Conservation (phyloP, 2,113 vertebrate species). For the Eonycteris spelaea region DNA sequence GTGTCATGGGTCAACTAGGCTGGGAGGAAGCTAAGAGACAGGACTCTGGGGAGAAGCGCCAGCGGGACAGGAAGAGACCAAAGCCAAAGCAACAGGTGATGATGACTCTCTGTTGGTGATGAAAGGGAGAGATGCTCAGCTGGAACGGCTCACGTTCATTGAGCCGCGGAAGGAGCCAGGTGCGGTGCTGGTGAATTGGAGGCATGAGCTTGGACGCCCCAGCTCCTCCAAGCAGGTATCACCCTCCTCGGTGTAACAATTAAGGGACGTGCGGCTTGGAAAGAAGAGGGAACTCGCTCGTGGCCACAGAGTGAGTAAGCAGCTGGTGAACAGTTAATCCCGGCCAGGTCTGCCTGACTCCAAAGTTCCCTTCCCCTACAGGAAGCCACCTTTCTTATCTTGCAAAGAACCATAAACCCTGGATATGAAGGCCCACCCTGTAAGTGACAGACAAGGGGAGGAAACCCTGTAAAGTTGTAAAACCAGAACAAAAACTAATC, state of each 20-base stretch:
- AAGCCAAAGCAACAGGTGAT: accelerated
- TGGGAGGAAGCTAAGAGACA: neutral
- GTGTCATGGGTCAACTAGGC: neutral
- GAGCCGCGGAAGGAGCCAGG: neutral
- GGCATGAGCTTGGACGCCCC: neutral
- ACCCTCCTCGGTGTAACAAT: neutral
- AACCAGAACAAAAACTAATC: neutral
- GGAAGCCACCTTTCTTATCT: neutral
- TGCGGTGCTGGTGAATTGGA: accelerated
- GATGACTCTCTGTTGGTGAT: no score
- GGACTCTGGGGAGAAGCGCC: accelerated
- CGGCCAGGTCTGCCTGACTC: neutral
- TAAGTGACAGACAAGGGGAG: neutral
- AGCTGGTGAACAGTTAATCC: neutral
- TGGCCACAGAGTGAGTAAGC: neutral
- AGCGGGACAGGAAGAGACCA: neutral
- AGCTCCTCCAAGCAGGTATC: neutral
- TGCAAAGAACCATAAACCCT: neutral
- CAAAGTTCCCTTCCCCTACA: neutral
- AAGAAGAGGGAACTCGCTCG: neutral
- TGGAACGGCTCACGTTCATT: accelerated
- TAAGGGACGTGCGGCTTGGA: neutral
- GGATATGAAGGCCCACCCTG: neutral
- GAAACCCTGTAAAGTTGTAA: neutral
- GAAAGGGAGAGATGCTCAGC: neutral